A percentile compares a stretch with the other conserved stretches of the same genome.
Conservation (phyloP, 2,797 vertebrate species). For the Balearica regulorum region DNA sequence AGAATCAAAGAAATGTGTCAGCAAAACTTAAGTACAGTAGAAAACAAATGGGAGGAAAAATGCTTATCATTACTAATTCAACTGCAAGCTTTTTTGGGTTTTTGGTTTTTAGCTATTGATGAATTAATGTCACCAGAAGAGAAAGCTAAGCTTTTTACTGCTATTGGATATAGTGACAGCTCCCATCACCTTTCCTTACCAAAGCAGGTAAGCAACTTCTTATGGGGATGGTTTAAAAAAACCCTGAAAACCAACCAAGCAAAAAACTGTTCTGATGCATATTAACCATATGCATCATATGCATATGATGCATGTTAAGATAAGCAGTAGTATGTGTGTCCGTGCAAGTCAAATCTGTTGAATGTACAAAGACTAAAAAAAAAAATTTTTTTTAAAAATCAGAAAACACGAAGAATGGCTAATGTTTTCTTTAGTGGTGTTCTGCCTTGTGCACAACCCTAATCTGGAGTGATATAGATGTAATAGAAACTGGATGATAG, state of each 20-base stretch:
- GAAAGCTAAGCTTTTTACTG: conserved; percentile 91
- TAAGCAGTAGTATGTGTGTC: not conserved
- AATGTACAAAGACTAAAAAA: not conserved
- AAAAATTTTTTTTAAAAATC: not conserved
- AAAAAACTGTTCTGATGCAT: not conserved
- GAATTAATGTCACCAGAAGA: conserved; percentile 90
- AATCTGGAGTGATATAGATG: not conserved
- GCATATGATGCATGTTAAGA: not conserved
- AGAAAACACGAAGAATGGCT: not conserved
- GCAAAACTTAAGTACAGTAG: not conserved
- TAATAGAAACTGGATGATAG: not conserved
- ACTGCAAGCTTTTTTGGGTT: not conserved
- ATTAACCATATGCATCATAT: not conserved
- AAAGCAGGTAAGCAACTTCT: conserved; percentile 77
- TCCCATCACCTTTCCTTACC: conserved; percentile 84
- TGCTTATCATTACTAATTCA: not conserved
- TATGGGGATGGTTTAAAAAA: not conserved
- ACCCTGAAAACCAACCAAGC: not conserved
- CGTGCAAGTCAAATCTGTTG: not conserved
- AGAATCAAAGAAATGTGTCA: not conserved
- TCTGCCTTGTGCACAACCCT: not conserved
- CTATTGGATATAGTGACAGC: conserved; percentile 95
- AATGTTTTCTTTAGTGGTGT: not conserved
- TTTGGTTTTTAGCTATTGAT: conserved; percentile 78
- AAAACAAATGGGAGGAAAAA: not conserved